Conservation (phyloP, 2,888 invertebrate species). For the Drosophila stalkeri region DNA sequence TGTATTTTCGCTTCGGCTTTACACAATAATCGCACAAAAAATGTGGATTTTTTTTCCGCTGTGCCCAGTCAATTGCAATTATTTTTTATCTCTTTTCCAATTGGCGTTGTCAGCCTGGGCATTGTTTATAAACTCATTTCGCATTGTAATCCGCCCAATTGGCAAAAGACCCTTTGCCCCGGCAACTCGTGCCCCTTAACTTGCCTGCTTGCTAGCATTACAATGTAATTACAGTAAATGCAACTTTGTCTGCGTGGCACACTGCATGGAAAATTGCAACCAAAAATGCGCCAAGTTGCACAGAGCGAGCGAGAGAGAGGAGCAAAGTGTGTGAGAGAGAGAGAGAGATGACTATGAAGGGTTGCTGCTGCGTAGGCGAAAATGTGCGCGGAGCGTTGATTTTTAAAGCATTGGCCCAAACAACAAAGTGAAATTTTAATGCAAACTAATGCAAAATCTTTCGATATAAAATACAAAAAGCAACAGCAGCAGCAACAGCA, state of each 20-base stretch:
- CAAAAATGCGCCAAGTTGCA: conserved; percentile 48
- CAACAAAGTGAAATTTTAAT: conserved; percentile 80
- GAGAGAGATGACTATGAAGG: background rate
- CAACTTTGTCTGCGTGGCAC: conserved; percentile 70
- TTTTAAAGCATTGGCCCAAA: conserved; percentile 54
- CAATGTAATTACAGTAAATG: conserved; percentile 77
- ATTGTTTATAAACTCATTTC: conserved; percentile 80
- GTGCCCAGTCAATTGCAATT: conserved; percentile 69
- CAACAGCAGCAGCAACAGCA: background rate
- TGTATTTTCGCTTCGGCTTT: conserved; percentile 27
- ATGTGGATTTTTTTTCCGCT: conserved; percentile 19
- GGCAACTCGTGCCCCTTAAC: conserved; percentile 55
- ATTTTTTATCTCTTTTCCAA: conserved; percentile 73
- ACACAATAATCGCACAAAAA: background rate
- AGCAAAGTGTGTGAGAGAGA: background rate
- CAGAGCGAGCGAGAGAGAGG: conserved; percentile 7
- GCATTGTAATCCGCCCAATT: conserved; percentile 77
- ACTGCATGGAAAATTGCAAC: conserved; percentile 62
- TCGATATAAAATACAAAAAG: conserved; percentile 54
- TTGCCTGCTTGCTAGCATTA: conserved; percentile 54
- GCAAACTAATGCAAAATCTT: conserved; percentile 78
- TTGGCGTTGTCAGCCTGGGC: conserved; percentile 60
- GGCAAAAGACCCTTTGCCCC: conserved; percentile 44
- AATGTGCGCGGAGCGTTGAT: conserved; percentile 37
- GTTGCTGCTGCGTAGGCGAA: conserved; percentile 59